A percentile compares a stretch with the other conserved stretches of the same genome.
These are phyloP conservation scores for Jaculus jaculus DNA, from an alignment of 2,113 vertebrate genomes.

Conservation along the genomic window DNA sequence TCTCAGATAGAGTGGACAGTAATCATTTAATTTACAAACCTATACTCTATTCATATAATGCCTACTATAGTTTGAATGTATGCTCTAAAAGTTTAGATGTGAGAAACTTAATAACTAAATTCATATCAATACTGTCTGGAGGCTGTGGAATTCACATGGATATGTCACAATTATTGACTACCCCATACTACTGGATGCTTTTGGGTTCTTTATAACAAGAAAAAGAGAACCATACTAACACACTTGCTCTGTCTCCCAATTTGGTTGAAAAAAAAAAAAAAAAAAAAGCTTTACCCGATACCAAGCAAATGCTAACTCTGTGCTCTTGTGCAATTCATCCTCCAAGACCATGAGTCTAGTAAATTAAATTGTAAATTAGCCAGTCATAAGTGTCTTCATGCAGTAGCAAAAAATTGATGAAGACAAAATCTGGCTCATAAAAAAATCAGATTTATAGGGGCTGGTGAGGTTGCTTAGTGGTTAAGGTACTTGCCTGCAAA, in stretches of 20 bases:
- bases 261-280: neutral
- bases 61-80: no score
- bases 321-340: fast-evolving
- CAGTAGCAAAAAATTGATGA: neutral
- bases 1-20: neutral
- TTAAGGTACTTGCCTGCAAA: no score
- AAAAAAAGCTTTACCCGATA: neutral
- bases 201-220: neutral
- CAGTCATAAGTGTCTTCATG: neutral
- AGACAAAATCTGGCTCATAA: neutral
- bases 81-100: neutral
- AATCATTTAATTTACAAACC: neutral
- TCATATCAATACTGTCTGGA: neutral
- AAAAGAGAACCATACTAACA: no score
- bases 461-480: no score
- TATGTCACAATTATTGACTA: neutral
- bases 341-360: neutral
- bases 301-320: no score
- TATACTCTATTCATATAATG: neutral
- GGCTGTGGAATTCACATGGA: fast-evolving
- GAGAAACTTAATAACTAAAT: neutral
- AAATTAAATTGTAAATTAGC: neutral
- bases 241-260: neutral
- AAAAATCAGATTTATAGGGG: neutral
- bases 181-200: no score